Evolutionary conservation across 1,140 invertebrate genomes (phyloP).

Genomic region (Diorhabda elongata): DNA sequence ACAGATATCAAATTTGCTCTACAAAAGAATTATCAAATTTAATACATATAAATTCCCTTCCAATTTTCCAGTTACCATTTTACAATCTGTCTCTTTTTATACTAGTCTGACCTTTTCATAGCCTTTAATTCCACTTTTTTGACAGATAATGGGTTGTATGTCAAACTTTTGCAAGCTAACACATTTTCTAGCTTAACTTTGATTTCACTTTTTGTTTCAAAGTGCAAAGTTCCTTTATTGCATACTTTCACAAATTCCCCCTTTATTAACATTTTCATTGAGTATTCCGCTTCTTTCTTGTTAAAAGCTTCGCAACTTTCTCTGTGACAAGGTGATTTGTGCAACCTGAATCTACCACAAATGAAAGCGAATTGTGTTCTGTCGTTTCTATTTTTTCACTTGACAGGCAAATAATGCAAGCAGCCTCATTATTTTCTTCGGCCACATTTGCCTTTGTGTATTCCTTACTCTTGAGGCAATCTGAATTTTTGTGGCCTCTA

Average conservation of each 20-base stretch:
- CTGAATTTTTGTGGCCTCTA: slow-evolving; percentile 6
- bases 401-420: too few relatives aligned
- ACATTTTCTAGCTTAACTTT: slow-evolving; percentile 9
- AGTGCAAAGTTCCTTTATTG: neutral
- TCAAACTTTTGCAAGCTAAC: slow-evolving; percentile 1
- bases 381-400: neutral
- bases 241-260: too few relatives aligned
- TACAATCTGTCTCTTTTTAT: too few relatives aligned
- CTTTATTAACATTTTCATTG: too few relatives aligned
- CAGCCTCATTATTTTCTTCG: neutral
- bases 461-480: slow-evolving; percentile 4
- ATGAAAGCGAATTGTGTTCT: too few relatives aligned
- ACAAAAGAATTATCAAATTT: neutral
- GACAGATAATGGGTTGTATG: neutral
- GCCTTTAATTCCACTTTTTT: too few relatives aligned
- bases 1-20: neutral
- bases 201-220: neutral
- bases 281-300: too few relatives aligned
- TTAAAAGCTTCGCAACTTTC: too few relatives aligned
- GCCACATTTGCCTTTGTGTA: neutral
- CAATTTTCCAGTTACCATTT: neutral
- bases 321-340: too few relatives aligned
- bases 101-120: too few relatives aligned
- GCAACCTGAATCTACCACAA: too few relatives aligned
- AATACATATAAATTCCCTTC: slow-evolving; percentile 14